A percentile compares a stretch with the other conserved stretches of the same genome.
Evolutionary conservation across 2,888 invertebrate species (phyloP).

Genomic region (Pristionchus japonicus): DNA sequence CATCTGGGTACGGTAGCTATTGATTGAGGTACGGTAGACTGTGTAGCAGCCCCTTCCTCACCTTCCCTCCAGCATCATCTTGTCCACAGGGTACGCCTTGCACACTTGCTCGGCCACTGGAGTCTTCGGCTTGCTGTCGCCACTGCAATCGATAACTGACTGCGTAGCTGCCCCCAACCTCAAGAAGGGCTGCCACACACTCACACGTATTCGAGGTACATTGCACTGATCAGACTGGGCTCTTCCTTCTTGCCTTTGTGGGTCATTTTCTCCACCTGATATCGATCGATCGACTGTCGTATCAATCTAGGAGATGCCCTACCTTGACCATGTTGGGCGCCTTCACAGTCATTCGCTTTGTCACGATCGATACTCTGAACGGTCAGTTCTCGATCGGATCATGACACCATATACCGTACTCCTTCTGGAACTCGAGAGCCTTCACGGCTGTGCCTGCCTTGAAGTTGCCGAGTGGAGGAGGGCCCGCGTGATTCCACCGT

Average conservation of each 20-base stretch:
- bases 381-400: not conserved
- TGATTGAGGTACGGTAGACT: not conserved
- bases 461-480: slow-evolving; percentile 24
- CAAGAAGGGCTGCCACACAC: not conserved
- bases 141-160: slow-evolving; percentile 17
- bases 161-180: not conserved
- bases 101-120: not conserved
- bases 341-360: slow-evolving; percentile 2
- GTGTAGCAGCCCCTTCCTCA: not conserved
- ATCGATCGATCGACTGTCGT: not conserved
- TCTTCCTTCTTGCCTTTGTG: slow-evolving; percentile 42
- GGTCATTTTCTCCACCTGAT: not conserved
- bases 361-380: not conserved
- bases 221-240: not conserved
- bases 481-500: slow-evolving; percentile 40
- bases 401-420: not conserved
- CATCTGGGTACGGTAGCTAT: slow-evolving; percentile 32
- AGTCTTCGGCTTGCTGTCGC: slow-evolving; percentile 3
- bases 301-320: not conserved
- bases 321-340: slow-evolving; percentile 33
- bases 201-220: slow-evolving; percentile 43
- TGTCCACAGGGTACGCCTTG: not conserved
- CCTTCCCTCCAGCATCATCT: slow-evolving; percentile 35
- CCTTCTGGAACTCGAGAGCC: slow-evolving; percentile 11
- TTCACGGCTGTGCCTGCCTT: slow-evolving; percentile 21